Evolutionary conservation across 2,888 invertebrate genomes (phyloP), one percentile per base, ranked within the genome.

Genomic region (Psococerastis gibbosa): DNA sequence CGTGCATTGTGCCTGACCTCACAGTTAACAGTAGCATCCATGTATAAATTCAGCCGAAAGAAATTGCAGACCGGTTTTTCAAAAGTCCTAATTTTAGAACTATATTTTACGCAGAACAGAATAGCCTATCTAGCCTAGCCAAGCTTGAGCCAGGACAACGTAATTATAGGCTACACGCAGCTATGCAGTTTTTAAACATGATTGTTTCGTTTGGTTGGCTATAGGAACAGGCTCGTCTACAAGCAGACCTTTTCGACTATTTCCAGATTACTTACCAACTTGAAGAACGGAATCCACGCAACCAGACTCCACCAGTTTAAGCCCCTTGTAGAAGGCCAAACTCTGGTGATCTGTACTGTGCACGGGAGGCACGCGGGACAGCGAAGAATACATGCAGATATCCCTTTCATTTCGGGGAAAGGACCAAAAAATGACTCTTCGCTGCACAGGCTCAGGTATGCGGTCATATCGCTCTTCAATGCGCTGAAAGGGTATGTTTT

Each of bases 361-460:
- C 54, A 63, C 62, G 46, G 65, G 61, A 50, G 65, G 62, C 59
- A 67, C 66, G 54, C 64, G 66, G 55, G 73, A 68, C 64, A 82
- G 70, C 53, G 82, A 82, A 54, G 82, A 83, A 67, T 87, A 87
- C 82, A 85, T 84, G 65, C 81, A 80, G 61, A 87, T 84, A 66
- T 84, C 84, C 58, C 78, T 70, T 64, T 85, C 85, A 60, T 84
- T 79, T 56, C 84, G 67, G 52, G 85, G 87, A 66, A 85, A 85
- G 51, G 84, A 83, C 82, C 84, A 85, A 68, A 74, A 85, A 58
- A 85, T 82, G 61, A 85, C 81, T 58, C 83, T 71, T 53, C 80
- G 71, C 64, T 85, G 85, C 60, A 85, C 84, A 52, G 84, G 84
- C 62, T 85, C 85, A 52, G 85, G 87, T 62, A 87, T 84, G 56